These are phyloP conservation scores for Tenebrio molitor DNA, from an alignment of 1,140 invertebrate genomes.

Conservation along the genomic window DNA sequence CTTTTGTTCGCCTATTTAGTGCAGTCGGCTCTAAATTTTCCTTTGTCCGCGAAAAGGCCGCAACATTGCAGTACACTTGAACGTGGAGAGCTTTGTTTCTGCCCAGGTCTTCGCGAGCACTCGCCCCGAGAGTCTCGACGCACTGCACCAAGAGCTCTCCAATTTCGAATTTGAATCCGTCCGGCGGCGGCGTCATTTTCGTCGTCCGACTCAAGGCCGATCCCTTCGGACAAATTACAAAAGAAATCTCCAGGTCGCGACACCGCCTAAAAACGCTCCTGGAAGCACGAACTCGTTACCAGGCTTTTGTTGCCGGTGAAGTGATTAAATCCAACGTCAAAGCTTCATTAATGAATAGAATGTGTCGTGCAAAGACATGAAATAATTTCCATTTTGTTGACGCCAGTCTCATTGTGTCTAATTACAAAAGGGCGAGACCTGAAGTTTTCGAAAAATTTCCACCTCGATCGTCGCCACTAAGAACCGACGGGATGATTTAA, in stretches of 20 bases:
- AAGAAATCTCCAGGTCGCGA: neutral
- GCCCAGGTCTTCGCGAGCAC: slow-evolving; percentile 6
- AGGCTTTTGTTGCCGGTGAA: slow-evolving; percentile 14
- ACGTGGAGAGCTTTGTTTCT: slow-evolving; percentile 42
- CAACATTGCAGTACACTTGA: slow-evolving; percentile 39
- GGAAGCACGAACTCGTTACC: slow-evolving; percentile 8
- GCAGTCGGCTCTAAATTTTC: neutral
- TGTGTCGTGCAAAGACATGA: slow-evolving; percentile 1
- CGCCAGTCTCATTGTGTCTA: neutral
- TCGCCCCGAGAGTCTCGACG: slow-evolving; percentile 27
- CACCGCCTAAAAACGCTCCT: neutral
- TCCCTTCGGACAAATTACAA: no score
- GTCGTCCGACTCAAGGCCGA: no score
- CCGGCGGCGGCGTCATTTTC: neutral
- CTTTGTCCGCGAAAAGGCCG: slow-evolving; percentile 41
- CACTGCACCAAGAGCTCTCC: slow-evolving; percentile 31
- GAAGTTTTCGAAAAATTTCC: neutral
- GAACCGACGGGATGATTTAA: slow-evolving; percentile 6
- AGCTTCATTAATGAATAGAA: slow-evolving; percentile 18
- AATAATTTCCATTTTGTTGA: slow-evolving; percentile 17
- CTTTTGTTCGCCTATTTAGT: slow-evolving; percentile 1
- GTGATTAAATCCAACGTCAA: slow-evolving; percentile 9
- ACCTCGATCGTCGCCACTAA: neutral
- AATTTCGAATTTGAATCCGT: slow-evolving; percentile 39
- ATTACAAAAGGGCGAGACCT: neutral